phyloP scores from a whole-genome alignment of 1,140 invertebrate genomes.

The Armadillidium nasatum region DNA sequence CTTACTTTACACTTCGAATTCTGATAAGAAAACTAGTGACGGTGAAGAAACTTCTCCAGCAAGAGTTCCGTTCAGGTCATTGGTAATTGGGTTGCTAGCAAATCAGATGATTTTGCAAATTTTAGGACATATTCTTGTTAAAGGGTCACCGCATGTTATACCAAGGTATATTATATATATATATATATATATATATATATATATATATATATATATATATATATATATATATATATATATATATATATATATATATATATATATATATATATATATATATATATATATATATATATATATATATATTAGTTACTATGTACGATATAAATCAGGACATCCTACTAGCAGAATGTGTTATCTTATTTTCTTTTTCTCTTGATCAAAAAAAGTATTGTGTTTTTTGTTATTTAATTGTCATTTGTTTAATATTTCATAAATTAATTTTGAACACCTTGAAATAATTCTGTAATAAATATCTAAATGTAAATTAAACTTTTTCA shows the following conservation, averaged over 20 bases:
- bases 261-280: conserved; percentile 47
- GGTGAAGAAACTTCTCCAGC: conserved; percentile 44
- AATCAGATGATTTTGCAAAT: conserved; percentile 88
- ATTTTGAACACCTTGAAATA: no score
- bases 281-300: conserved; percentile 48
- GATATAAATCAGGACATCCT: no score
- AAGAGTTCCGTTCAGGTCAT: conserved; percentile 74
- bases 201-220: background rate
- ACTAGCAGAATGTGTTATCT: no score
- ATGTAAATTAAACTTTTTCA: no score
- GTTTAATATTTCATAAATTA: no score
- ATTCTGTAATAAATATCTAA: no score
- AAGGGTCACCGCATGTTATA: conserved; percentile 56
- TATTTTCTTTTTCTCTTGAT: no score
- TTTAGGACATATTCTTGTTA: conserved; percentile 75
- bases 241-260: conserved; percentile 10
- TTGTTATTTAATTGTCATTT: no score
- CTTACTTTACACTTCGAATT: conserved; percentile 66
- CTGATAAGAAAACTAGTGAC: background rate
- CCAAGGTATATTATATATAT: conserved; percentile 52
- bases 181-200: background rate
- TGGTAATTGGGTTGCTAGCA: conserved; percentile 80
- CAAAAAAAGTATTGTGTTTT: no score
- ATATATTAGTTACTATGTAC: no score
- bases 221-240: no score